Conservation (phyloP, 1,140 invertebrate genomes). For the Potamilus streckersoni region DNA sequence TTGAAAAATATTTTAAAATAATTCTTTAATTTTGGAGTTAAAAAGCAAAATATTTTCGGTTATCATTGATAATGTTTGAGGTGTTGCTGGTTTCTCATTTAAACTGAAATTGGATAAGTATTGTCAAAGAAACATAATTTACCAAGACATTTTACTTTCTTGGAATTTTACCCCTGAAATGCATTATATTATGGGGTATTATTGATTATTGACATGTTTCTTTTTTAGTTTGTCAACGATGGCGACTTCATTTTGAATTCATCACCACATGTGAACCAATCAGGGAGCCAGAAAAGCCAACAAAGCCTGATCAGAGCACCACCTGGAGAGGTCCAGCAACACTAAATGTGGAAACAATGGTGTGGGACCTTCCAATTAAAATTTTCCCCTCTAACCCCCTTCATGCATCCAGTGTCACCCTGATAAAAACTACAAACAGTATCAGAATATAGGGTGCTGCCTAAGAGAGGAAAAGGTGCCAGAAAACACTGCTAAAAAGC, state of each 20-base stretch:
- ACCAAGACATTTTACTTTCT: not conserved
- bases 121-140: no score
- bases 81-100: no score
- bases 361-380: conserved; percentile 95
- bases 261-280: conserved; percentile 75
- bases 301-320: conserved; percentile 68
- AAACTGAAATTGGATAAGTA: no score
- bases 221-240: conserved; percentile 83
- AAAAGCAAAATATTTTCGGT: no score
- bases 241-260: conserved; percentile 97
- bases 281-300: conserved; percentile 39
- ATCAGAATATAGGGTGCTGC: conserved; percentile 24
- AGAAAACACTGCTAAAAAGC: no score
- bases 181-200: not conserved
- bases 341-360: conserved; percentile 95
- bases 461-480: no score
- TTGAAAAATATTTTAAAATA: no score
- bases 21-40: no score
- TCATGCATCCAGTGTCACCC: conserved; percentile 69
- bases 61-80: no score
- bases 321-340: conserved; percentile 86
- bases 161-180: not conserved
- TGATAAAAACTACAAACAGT: conserved; percentile 38
- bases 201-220: conserved; percentile 1
- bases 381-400: conserved; percentile 90